Base-by-base conservation (phyloP, 2,888 invertebrate species). In the Synanthedon andrenaeformis region DNA sequence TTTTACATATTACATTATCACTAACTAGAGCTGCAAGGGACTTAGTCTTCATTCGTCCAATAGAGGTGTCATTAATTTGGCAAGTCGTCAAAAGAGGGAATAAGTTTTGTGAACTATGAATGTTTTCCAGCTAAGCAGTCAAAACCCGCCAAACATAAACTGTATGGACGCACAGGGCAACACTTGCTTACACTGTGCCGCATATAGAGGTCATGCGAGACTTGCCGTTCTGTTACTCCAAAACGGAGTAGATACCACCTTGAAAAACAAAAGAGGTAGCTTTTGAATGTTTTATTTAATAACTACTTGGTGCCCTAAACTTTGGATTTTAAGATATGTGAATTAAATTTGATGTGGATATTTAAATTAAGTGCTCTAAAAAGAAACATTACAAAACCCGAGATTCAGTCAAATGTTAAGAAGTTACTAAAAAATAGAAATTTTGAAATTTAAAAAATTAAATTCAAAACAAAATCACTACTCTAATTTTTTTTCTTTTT, bases 111-210 rank as follows among this genome's bases (percentile, higher is more conserved):
- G 4, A n/a, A 49, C 12, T 49, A 19, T 49, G 4, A 19, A 11
- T 49, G 49, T 49, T 49, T 76, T 70, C 1, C 70, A 92, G 92
- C 72, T 92, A 28, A 89, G 86, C 66, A 81, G 83, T 28, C 73
- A 87, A 1, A 84, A 86, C 58, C 84, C 91, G 0, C 90, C 90
- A 1, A 90, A 89, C 62, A 90, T 92, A 53, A 91, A 92, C 76
- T 91, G 91, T 63, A 84, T 88, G 52, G 92, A 92, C 67, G 76
- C 81, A 1, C 90, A 89, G 63, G 92, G 92, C 52, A 92, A 92
- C 76, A 90, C 91, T 1, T 89, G 91, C 42, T 76, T 92, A 2
- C 92, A 92, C 68, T 90, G 90, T 64, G 91, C 91, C 1, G 89
- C 92, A 1, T 91, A 91, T 66, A 71, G 92, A 12, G 91, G 91